phyloP scores from a whole-genome alignment of 2,113 vertebrate species.

The Ammodytes marinus region DNA sequence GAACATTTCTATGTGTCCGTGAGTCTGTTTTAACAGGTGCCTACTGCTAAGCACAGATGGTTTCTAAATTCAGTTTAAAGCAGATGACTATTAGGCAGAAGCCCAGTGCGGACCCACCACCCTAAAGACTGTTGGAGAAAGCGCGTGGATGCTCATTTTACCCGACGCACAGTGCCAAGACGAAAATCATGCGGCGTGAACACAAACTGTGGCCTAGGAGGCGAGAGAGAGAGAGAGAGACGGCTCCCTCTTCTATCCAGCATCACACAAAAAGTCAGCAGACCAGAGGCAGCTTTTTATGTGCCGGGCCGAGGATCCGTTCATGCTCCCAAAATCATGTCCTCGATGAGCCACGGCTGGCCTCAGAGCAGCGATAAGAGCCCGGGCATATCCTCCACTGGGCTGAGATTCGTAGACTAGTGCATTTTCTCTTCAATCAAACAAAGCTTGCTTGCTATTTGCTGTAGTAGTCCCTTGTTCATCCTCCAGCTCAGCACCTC shows the following conservation, averaged over 20 bases:
- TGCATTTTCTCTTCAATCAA: slow-evolving; percentile 28
- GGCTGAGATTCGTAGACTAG: slow-evolving; percentile 48
- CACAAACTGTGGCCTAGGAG: slow-evolving; percentile 62
- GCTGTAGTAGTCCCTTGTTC: slow-evolving; percentile 61
- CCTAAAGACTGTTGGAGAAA: slow-evolving; percentile 55
- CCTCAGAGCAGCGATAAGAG: slow-evolving; percentile 56
- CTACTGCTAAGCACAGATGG: slow-evolving; percentile 47
- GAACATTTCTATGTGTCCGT: slow-evolving; percentile 76
- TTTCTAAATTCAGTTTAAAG: slow-evolving; percentile 51
- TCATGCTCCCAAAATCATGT: slow-evolving; percentile 1
- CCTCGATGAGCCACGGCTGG: slow-evolving; percentile 36
- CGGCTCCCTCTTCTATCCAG: slow-evolving; percentile 60
- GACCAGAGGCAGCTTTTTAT: slow-evolving; percentile 40
- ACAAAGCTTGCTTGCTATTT: slow-evolving; percentile 70
- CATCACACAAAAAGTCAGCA: slow-evolving; percentile 59
- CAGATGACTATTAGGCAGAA: slow-evolving; percentile 51
- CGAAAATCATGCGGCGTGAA: slow-evolving; percentile 61
- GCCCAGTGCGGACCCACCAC: slow-evolving; percentile 48
- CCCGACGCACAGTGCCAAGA: slow-evolving; percentile 79
- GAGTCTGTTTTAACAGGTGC: slow-evolving; percentile 65
- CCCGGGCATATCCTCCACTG: slow-evolving; percentile 35
- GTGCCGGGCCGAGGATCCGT: slow-evolving; percentile 47
- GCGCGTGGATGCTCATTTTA: slow-evolving; percentile 60
- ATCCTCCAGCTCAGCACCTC: slow-evolving; percentile 64
- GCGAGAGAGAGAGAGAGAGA: slow-evolving; percentile 48